phyloP scores from a whole-genome alignment of 23 tunicate species.

The Styela plicata region DNA sequence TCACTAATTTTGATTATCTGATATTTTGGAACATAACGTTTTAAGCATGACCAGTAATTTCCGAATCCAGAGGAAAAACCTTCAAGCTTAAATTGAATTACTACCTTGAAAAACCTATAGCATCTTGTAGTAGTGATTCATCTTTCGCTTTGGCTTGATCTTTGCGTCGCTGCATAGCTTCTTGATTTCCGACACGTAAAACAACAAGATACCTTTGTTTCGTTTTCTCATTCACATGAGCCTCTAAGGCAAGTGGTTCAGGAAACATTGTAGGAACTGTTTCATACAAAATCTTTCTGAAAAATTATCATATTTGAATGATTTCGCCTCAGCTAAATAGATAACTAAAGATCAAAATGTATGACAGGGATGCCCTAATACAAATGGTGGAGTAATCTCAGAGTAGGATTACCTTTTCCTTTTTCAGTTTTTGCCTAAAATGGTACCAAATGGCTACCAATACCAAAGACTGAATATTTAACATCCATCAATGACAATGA shows the following conservation, averaged over 20 bases:
- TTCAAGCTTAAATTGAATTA: too few relatives aligned
- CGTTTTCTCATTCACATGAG: constrained; percentile 49
- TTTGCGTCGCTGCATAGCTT: constrained; percentile 22
- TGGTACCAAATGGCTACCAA: too few relatives aligned
- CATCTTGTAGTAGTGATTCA: constrained; percentile 46
- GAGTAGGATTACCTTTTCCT: too few relatives aligned
- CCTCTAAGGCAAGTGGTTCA: constrained; percentile 46
- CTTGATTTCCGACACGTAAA: constrained; percentile 40
- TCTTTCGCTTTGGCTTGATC: constrained; percentile 45
- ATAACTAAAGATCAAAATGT: too few relatives aligned
- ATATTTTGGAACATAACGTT: background rate
- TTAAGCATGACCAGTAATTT: too few relatives aligned
- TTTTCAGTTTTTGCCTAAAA: too few relatives aligned
- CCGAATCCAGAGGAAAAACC: background rate
- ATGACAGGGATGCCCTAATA: too few relatives aligned
- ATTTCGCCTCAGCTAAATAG: too few relatives aligned
- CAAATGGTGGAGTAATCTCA: too few relatives aligned
- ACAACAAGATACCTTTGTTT: constrained; percentile 53
- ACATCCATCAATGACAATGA: too few relatives aligned
- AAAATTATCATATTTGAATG: too few relatives aligned
- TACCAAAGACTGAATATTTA: too few relatives aligned
- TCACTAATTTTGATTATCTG: background rate
- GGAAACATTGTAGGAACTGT: constrained; percentile 60
- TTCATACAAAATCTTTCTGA: constrained; percentile 76
- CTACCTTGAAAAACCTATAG: constrained; percentile 79